Conservation (phyloP, 2,888 invertebrate species). For the Atrina japonica region DNA sequence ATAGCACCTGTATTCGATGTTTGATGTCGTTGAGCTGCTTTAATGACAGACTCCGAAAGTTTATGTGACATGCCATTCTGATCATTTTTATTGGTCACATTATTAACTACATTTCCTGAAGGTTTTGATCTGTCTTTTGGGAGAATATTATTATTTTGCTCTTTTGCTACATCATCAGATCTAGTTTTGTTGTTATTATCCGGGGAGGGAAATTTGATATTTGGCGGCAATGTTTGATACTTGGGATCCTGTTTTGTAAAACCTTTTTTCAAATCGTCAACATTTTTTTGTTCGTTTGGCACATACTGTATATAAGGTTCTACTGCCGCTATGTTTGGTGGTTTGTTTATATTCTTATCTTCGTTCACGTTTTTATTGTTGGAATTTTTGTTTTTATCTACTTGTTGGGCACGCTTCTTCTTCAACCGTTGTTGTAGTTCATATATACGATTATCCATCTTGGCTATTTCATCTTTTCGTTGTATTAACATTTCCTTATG, state of each 20-base stretch:
- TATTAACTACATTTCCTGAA: constrained; percentile 29
- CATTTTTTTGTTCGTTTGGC: constrained; percentile 56
- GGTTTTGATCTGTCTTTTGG: constrained; percentile 54
- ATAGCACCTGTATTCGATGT: neutral
- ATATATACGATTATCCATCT: constrained; percentile 95
- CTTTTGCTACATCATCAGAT: constrained; percentile 31
- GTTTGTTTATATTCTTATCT: constrained; percentile 49
- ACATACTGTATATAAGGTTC: constrained; percentile 79
- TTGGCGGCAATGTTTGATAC: constrained; percentile 95
- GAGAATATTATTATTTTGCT: constrained; percentile 56
- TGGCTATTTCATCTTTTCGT: constrained; percentile 93
- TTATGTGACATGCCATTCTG: constrained; percentile 8
- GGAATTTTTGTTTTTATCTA: constrained; percentile 55
- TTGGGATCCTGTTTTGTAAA: constrained; percentile 93
- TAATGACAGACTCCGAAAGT: constrained; percentile 36
- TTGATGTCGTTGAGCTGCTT: constrained; percentile 39
- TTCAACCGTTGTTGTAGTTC: constrained; percentile 95
- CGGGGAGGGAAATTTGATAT: constrained; percentile 86
- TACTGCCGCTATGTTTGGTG: constrained; percentile 79
- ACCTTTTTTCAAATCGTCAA: constrained; percentile 76
- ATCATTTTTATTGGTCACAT: constrained; percentile 2
- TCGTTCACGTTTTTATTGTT: constrained; percentile 49
- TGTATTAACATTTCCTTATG: constrained; percentile 94
- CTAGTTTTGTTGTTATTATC: constrained; percentile 43
- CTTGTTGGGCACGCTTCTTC: constrained; percentile 90